These are phyloP conservation scores for Nycticorax nycticorax DNA, from an alignment of 2,113 vertebrate genomes.

Conservation along the genomic window DNA sequence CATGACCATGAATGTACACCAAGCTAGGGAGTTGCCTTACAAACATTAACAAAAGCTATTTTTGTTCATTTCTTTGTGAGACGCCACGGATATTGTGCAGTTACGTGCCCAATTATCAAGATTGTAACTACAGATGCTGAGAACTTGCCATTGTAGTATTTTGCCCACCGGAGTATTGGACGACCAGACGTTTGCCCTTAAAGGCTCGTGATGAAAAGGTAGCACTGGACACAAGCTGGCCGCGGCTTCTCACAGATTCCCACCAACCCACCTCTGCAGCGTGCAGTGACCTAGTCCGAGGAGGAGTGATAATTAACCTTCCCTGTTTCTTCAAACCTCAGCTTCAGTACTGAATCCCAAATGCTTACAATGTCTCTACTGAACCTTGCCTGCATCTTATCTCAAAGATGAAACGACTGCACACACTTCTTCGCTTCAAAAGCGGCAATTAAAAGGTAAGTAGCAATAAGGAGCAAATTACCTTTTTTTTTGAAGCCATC, in stretches of 20 bases:
- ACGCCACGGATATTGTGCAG: neutral
- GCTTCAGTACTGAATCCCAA: neutral
- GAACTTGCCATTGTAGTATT: neutral
- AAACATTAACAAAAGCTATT: neutral
- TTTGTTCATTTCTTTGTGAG: neutral
- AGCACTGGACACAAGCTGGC: neutral
- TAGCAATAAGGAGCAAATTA: neutral
- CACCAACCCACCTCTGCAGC: neutral
- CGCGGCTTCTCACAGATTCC: neutral
- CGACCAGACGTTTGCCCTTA: accelerated
- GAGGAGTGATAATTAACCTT: neutral
- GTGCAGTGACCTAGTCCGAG: accelerated
- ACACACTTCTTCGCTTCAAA: neutral
- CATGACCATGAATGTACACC: neutral
- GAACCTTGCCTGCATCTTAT: neutral
- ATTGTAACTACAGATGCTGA: neutral
- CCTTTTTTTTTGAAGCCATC: neutral
- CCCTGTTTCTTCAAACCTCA: neutral
- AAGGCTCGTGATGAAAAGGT: neutral
- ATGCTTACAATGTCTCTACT: neutral
- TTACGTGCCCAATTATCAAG: neutral
- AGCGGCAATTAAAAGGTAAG: neutral
- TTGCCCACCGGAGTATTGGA: accelerated
- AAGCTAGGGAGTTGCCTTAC: neutral
- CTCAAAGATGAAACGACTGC: neutral